Evolutionary conservation across 2,888 invertebrate genomes (phyloP), one percentile per base, ranked within the genome.

Genomic region (Patella pellucida): DNA sequence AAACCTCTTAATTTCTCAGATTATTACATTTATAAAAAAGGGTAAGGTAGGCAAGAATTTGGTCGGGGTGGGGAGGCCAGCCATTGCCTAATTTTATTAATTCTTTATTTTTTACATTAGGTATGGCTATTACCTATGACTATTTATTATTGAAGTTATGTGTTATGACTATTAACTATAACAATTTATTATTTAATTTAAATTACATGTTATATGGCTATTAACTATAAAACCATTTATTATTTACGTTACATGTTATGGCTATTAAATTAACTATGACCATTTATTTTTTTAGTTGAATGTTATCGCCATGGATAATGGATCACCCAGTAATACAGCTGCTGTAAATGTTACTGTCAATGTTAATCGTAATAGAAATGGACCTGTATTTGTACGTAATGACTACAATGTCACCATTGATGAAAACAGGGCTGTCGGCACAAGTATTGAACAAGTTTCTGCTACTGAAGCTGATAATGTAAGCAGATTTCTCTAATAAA

Each of bases 311-410:
- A 50, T 74, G 52, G 84, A 85, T 67, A 79, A 81, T 56, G 83
- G 84, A 14, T 74, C 82, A 2, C 84, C 82, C 7, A 77, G 79
- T 31, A 75, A 73, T 41, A 78, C 76, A 19, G 76, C 79, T 12
- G 68, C 76, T 23, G 74, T 84, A n/a, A 74, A 79, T 19, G 82
- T 88, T 3, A 84, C 82, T 14, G 85, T 88, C 68, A 82, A 82
- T 69, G 85, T 88, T 12, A 78, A 80, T n/a, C 71, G 87, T 11
- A 88, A 88, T 78, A 79, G 82, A 51, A 81, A 84, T 76, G 85
- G 83, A 27, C 88, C 88, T 27, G 76, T 79, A 11, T 88, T 88
- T 80, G 74, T 72, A 14, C 75, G 74, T 12, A 76, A 76, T 76
- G 74, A 78, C 52, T 78, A 76, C 23, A 73, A 51, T 54, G 68